Base-by-base conservation (phyloP, 2,797 vertebrate genomes). In the Labroides dimidiatus region DNA sequence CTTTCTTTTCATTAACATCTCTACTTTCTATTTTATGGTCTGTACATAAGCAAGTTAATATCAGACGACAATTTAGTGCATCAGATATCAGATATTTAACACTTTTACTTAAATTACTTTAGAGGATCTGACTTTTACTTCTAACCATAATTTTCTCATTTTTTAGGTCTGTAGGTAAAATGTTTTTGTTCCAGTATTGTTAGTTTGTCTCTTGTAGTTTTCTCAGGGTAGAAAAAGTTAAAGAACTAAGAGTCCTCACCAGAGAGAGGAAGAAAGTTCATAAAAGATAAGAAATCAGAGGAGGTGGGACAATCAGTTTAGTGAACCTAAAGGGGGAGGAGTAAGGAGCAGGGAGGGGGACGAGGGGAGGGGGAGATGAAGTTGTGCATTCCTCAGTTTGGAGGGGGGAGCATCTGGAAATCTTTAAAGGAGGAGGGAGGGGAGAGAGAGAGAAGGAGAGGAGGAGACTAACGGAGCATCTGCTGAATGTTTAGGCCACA, bases 321-420 rank as follows among this genome's bases (percentile, higher is more conserved):
- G 55, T 51, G 17, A 41, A 54, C 2, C 7, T 19, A 54, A 36
- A 48, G 53, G 16, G 8, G 33, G 57, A 50, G 37, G 30, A 63
- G 23, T 44, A 15, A 58, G n/a, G 12, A 49, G 16, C n/a, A 71
- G 30, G 30, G 30, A 14, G 49, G 48, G 17, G 19, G 49, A 19
- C 14, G 45, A 3, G 20, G 39, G 51, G 53, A 59, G 13, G 21
- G 49, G 52, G 4, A 10, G 6, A 36, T 43, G 5, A 44, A 41
- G 47, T 69, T 77, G 62, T 64, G 49, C 85, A 88, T 91, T 89
- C 84, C 77, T 60, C 24, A 73, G 81, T 56, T 52, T 65, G 64
- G 71, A 70, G 2, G 15, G 15, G 50, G 59, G 47, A 75, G 72
- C 80, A 85, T 88, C 80, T 87, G 88, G 88, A 89, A 90, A 72